These are phyloP conservation scores for Corapipo altera DNA, from an alignment of 2,113 vertebrate species.

Conservation along the genomic window DNA sequence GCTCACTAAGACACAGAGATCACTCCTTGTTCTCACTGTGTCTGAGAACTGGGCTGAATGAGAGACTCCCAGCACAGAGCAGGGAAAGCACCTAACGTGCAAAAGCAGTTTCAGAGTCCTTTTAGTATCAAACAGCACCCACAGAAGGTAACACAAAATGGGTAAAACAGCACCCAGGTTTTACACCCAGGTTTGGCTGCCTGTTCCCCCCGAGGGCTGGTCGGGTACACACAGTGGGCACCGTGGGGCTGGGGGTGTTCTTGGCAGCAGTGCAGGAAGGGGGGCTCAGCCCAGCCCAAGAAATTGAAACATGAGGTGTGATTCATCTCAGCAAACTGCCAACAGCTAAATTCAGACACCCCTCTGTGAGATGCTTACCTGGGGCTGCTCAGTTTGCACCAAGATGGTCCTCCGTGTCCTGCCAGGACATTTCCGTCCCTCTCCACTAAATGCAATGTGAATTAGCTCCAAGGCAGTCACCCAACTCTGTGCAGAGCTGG, in stretches of 20 bases:
- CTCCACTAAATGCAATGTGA: not conserved
- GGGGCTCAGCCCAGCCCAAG: not conserved
- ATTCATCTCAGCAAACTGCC: not conserved
- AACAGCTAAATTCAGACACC: not conserved
- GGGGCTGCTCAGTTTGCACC: not conserved
- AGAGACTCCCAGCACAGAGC: not conserved
- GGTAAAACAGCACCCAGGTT: not conserved
- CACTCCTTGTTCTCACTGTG: not conserved
- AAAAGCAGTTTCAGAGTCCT: not conserved
- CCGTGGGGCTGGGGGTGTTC: not conserved
- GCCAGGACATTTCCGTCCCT: not conserved
- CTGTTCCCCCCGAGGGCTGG: rapidly evolving
- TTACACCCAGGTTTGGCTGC: not conserved
- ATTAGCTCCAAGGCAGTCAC: not conserved
- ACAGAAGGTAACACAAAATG: not conserved
- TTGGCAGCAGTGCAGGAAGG: not conserved
- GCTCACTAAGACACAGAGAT: not conserved
- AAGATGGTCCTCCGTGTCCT: not conserved
- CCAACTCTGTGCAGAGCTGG: not conserved
- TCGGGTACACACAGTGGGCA: not conserved
- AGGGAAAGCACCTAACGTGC: not conserved
- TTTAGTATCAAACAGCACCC: not conserved
- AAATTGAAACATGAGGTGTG: not conserved
- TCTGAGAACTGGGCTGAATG: not conserved
- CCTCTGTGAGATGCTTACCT: not conserved